Evolutionary conservation across 2,888 invertebrate species (phyloP), one percentile per base, ranked within the genome.

Genomic region (Chloroclystis v-ata): DNA sequence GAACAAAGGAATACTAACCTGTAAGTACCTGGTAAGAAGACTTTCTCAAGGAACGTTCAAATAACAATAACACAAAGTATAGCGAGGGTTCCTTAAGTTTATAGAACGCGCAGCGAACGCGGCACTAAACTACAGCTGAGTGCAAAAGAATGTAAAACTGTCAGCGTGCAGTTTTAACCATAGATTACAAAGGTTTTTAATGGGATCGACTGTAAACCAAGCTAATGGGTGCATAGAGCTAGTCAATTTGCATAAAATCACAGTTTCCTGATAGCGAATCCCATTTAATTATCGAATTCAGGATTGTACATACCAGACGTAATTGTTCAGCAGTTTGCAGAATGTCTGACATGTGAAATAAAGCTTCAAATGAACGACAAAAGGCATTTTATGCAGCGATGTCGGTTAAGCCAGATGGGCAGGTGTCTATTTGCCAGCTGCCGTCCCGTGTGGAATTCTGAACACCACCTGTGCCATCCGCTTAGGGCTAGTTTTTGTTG

Each of bases 381-480:
- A 47, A 37, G 30, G 43, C 29, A 24, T 20, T 24, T 16, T 44
- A 54, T 32, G 39, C 45, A 51, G 49, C 50, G 53, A 8, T 47
- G 44, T 38, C 50, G 49, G 53, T 48, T 54, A 52, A 41, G 61
- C 66, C 75, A 74, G 72, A 73, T 69, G 72, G 63, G 69, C 81
- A 81, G 79, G 78, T 79, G 80, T 50, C 24, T 47, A 40, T 44
- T 59, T 67, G 70, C 74, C 75, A 76, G 71, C 75, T 78, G 79
- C 68, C 74, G 60, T 78, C 78, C 68, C 74, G 60, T 24, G 25
- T 39, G 43, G 47, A 57, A 60, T 63, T 64, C 60, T 49, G 55
- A 58, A 52, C 56, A 47, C 48, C 68, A 67, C 63, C 63, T 66
- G 65, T 61, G 39, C 41, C 37, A 42, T 28, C 28, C 37, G 39